Evolutionary conservation across 1,140 invertebrate genomes (phyloP).

Genomic region (Wiebesia pumilae): DNA sequence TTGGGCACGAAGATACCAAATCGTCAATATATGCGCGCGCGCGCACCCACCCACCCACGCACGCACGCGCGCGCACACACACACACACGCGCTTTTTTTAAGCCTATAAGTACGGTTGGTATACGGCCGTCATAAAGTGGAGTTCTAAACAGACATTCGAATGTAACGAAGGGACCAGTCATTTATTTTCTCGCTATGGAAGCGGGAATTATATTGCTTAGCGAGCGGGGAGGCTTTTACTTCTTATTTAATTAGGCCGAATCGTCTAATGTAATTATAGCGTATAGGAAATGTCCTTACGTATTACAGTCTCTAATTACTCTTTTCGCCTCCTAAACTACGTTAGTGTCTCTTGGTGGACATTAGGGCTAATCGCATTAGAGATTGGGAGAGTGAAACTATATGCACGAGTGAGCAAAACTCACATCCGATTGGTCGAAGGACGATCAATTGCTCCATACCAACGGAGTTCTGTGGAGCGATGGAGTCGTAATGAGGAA

Average conservation of each 20-base stretch:
- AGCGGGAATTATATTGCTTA: background rate
- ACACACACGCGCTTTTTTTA: background rate
- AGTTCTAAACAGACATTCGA: background rate
- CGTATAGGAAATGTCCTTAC: constrained; percentile 20
- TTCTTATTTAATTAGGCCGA: constrained; percentile 50
- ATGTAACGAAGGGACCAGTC: background rate
- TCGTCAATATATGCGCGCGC: background rate
- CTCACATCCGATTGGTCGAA: constrained; percentile 7
- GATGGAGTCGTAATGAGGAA: constrained; percentile 29
- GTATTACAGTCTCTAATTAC: constrained; percentile 39
- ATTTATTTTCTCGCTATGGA: background rate
- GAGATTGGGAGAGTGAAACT: background rate
- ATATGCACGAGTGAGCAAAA: background rate
- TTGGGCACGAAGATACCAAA: background rate
- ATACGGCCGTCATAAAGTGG: constrained; percentile 34
- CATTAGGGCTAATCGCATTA: constrained; percentile 44
- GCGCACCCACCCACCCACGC: background rate
- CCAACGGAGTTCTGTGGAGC: too few relatives aligned
- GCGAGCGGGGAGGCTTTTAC: constrained; percentile 29
- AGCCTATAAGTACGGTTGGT: background rate
- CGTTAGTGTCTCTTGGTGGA: constrained; percentile 44
- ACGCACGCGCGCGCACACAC: background rate
- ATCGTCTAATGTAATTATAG: constrained; percentile 44
- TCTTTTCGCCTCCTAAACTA: constrained; percentile 30
- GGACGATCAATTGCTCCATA: constrained; percentile 42